Evolutionary conservation across 2,888 invertebrate genomes (phyloP).

Genomic region (Yponomeuta plumbellus): DNA sequence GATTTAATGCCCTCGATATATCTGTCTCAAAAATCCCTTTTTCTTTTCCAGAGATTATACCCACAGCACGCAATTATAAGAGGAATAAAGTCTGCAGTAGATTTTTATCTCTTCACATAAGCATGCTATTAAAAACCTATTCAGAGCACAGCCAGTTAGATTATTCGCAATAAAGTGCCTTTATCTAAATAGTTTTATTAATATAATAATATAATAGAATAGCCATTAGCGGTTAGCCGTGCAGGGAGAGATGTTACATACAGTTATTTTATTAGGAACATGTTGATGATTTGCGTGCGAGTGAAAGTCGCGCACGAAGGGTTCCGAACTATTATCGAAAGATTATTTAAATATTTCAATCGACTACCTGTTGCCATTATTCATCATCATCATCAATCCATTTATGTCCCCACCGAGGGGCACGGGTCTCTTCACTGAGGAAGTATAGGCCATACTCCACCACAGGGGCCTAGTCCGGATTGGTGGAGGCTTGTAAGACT

Average conservation of each 20-base stretch:
- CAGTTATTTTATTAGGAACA: neutral
- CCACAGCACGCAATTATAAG: neutral
- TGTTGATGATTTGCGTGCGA: no score
- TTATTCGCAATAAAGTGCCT: constrained; percentile 19
- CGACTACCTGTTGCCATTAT: no score
- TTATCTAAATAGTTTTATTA: constrained; percentile 23
- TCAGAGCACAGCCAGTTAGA: constrained; percentile 19
- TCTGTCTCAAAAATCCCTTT: neutral
- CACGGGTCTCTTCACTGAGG: no score
- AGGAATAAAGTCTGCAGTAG: neutral
- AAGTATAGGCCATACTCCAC: no score
- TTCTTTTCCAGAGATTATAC: neutral
- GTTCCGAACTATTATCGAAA: no score
- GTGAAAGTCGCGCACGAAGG: no score
- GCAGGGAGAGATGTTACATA: neutral
- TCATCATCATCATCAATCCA: no score
- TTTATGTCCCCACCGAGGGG: no score
- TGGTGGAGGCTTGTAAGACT: no score
- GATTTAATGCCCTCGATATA: neutral
- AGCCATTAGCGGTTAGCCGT: constrained; percentile 16
- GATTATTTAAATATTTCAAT: no score
- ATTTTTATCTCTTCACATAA: constrained; percentile 6
- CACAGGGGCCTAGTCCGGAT: no score
- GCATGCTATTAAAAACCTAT: constrained; percentile 15
- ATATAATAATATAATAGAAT: constrained; percentile 18